Conservation (phyloP, 2,797 vertebrate genomes). For the Enteromius unitaeniatus region DNA sequence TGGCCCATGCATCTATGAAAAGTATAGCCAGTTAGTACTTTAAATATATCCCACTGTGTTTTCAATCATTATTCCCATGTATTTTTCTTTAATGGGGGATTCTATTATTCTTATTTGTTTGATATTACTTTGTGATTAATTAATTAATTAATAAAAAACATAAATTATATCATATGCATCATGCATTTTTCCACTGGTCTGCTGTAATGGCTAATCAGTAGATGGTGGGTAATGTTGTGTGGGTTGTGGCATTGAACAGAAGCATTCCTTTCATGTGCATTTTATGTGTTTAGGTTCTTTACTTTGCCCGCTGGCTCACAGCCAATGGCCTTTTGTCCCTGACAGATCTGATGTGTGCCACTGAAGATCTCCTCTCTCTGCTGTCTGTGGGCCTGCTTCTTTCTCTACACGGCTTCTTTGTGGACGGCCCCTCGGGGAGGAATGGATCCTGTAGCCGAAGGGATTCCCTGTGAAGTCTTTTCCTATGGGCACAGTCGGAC, state of each 20-base stretch:
- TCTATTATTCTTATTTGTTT: neutral
- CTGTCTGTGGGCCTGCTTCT: slow-evolving; percentile 21
- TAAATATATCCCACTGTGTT: neutral
- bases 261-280: slow-evolving; percentile 3
- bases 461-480: slow-evolving; percentile 41
- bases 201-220: neutral
- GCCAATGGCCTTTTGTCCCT: slow-evolving; percentile 35
- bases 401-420: slow-evolving; percentile 48
- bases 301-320: slow-evolving; percentile 40
- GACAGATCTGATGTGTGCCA: slow-evolving; percentile 31
- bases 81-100: neutral
- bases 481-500: slow-evolving; percentile 39
- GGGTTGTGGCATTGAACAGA: slow-evolving; percentile 11
- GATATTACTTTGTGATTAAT: neutral
- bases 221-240: neutral
- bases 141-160: slow-evolving; percentile 8
- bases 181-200: neutral
- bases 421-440: slow-evolving; percentile 8
- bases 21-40: neutral
- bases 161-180: neutral
- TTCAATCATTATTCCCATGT: neutral
- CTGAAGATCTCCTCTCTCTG: slow-evolving; percentile 31
- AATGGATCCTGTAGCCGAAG: slow-evolving; percentile 21
- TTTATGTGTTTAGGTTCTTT: slow-evolving; percentile 21
- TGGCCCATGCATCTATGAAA: neutral